A percentile compares a stretch with the other conserved stretches of the same genome.
phyloP scores from a whole-genome alignment of 2,888 invertebrate species.

The Ormyrus labotus region DNA sequence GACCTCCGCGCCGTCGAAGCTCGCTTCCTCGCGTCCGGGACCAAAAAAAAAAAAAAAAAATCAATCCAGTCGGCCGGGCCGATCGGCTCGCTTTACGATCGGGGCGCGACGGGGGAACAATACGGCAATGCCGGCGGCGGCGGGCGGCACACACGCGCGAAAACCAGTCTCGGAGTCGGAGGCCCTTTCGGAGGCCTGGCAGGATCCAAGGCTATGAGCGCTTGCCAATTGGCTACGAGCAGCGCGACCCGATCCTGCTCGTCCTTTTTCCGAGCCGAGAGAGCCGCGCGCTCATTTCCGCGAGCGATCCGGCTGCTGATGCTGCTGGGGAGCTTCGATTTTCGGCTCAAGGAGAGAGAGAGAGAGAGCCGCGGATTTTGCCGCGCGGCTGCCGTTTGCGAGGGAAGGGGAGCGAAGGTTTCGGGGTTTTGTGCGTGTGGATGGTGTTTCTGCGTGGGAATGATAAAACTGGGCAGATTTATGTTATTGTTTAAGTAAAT shows the following conservation, averaged over 20 bases:
- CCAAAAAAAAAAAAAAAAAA: too few relatives aligned
- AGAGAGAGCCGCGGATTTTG: background rate
- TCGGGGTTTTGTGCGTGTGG: too few relatives aligned
- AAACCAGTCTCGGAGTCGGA: conserved; percentile 63
- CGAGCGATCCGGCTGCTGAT: background rate
- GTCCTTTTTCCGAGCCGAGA: conserved; percentile 20
- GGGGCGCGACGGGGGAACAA: conserved; percentile 44
- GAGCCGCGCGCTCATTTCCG: background rate
- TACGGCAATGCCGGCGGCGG: conserved; percentile 52
- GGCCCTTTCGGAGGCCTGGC: conserved; percentile 60
- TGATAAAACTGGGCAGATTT: too few relatives aligned
- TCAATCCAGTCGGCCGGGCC: background rate
- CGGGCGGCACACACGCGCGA: conserved; percentile 28
- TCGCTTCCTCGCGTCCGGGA: too few relatives aligned
- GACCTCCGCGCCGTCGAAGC: too few relatives aligned
- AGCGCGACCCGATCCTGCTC: conserved; percentile 1
- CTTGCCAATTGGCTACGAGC: conserved; percentile 61
- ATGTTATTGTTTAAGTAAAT: too few relatives aligned
- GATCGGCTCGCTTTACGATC: conserved; percentile 1
- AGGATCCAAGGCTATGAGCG: conserved; percentile 61
- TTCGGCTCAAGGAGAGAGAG: background rate
- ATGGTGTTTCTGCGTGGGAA: too few relatives aligned
- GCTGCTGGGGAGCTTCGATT: background rate
- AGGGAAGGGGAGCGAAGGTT: too few relatives aligned
- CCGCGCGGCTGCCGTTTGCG: too few relatives aligned